Base-by-base conservation (phyloP, 2,888 invertebrate genomes). In the Dolomedes plantarius region DNA sequence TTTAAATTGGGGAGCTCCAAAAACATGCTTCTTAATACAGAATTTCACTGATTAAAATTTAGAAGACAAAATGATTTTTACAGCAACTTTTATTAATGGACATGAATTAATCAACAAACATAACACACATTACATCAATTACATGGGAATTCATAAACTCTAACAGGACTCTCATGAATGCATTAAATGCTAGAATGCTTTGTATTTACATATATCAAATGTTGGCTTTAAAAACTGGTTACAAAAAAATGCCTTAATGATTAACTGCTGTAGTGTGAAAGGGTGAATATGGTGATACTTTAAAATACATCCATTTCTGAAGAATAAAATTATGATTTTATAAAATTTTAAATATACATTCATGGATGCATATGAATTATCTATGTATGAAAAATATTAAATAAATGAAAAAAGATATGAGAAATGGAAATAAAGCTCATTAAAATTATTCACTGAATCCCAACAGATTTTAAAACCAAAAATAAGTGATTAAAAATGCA, bases 161-260 rank as follows among this genome's bases (percentile, higher is more conserved):
- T 81, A 81, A 39, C 39, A 81, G 68, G 74, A 81, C 3, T 80
- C 62, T 81, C 28, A 71, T 74, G 67, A 74, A 81, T 67, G 41
- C 56, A 74, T 62, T 74, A 74, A 81, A 74, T 81, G 81, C 81
- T 81, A 81, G 39, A 74, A 81, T 81, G 81, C 69, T 31, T 31
- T 65, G 31, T 81, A 73, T 80, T 65, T 80, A 80, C 79, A 65
- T 1, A 31, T 65, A 65, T 65, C 65, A 80, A 39, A 80, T 80
- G 78, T 62, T 56, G 31, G 71, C 65, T 71, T 79, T 80, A 80
- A 80, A 80, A 80, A 74, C 81, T 81, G 36, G 73, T 81, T 81
- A 81, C 81, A 81, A 81, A 77, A 46, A 71, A 81, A 68, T 72
- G 81, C 74, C 73, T 56, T 27, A 62, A 65, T 31, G 32, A 65